Percentiles rank a stretch among this genome's conserved stretches.
These are phyloP conservation scores for Mareca strepera DNA, from an alignment of 2,797 vertebrate species.

Conservation along the genomic window DNA sequence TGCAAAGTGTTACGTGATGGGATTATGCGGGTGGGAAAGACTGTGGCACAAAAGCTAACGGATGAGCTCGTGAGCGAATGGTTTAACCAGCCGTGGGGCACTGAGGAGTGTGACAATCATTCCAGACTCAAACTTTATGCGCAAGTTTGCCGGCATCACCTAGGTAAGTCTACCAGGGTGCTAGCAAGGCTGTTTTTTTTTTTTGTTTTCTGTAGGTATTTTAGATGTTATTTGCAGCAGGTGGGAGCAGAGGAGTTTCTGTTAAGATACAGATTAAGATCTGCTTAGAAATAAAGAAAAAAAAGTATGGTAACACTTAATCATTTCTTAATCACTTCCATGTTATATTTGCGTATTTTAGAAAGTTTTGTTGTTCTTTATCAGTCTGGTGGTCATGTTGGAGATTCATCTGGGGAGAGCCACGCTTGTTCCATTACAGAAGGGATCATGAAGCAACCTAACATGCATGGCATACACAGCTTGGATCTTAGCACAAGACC, in stretches of 20 bases:
- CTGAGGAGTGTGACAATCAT: conserved; percentile 92
- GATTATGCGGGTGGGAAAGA: conserved; percentile 89
- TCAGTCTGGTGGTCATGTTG: neutral
- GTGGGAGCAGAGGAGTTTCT: neutral
- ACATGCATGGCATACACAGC: neutral
- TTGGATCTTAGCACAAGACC: neutral
- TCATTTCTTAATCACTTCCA: neutral
- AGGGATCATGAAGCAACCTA: neutral
- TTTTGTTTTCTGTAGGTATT: neutral
- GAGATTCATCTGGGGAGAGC: neutral
- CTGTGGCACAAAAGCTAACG: conserved; percentile 83
- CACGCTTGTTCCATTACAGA: neutral
- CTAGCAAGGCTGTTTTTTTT: neutral
- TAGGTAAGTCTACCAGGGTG: conserved; percentile 78
- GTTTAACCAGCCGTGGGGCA: conserved; percentile 89
- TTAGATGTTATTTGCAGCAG: neutral
- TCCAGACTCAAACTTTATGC: conserved; percentile 93
- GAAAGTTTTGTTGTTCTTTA: neutral
- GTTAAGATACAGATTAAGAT: neutral
- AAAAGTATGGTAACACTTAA: neutral
- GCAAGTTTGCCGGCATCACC: conserved; percentile 91
- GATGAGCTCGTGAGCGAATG: conserved; percentile 90
- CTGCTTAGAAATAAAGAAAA: neutral
- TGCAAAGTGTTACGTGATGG: conserved; percentile 93
- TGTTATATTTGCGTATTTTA: neutral